A percentile compares a stretch with the other conserved stretches of the same genome.
Conservation (phyloP, 2,113 vertebrate genomes). For the Asarcornis scutulata region DNA sequence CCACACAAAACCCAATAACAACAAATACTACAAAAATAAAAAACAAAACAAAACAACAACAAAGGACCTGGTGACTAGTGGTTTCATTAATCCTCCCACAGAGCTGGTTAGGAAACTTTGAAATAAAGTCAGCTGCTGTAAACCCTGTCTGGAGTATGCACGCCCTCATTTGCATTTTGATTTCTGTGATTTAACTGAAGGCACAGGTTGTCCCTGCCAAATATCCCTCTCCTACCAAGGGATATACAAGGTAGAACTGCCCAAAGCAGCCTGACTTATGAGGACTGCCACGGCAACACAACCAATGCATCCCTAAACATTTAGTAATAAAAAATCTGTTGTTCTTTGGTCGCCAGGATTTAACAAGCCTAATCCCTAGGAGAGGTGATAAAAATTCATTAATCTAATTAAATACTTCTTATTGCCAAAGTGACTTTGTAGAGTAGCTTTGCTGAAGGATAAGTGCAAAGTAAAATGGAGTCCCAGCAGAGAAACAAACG, state of each 20-base stretch:
- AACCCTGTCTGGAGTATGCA: slow-evolving; percentile 64
- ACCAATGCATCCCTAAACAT: slow-evolving; percentile 81
- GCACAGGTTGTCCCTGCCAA: slow-evolving; percentile 86
- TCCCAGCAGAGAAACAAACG: slow-evolving; percentile 94
- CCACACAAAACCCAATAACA: too few relatives aligned
- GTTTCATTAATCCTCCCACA: slow-evolving; percentile 42
- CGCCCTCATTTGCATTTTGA: slow-evolving; percentile 83
- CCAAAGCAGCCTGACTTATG: slow-evolving; percentile 84
- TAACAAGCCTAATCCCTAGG: slow-evolving; percentile 91
- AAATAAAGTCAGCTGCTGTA: slow-evolving; percentile 73
- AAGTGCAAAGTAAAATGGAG: slow-evolving; percentile 96
- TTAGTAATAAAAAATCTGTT: slow-evolving; percentile 94
- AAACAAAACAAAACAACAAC: too few relatives aligned
- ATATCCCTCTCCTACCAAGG: slow-evolving; percentile 72
- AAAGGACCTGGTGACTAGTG: neutral
- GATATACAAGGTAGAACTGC: slow-evolving; percentile 83
- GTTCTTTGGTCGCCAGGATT: slow-evolving; percentile 93
- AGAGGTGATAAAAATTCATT: slow-evolving; percentile 97
- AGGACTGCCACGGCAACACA: slow-evolving; percentile 71
- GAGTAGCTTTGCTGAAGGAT: slow-evolving; percentile 97
- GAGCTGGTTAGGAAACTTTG: slow-evolving; percentile 66
- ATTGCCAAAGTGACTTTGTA: slow-evolving; percentile 97
- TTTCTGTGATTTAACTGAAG: slow-evolving; percentile 83
- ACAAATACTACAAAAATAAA: too few relatives aligned
- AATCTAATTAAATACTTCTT: slow-evolving; percentile 99